These are phyloP conservation scores for Liparis tanakae DNA, from an alignment of 2,797 vertebrate genomes.

Conservation along the genomic window DNA sequence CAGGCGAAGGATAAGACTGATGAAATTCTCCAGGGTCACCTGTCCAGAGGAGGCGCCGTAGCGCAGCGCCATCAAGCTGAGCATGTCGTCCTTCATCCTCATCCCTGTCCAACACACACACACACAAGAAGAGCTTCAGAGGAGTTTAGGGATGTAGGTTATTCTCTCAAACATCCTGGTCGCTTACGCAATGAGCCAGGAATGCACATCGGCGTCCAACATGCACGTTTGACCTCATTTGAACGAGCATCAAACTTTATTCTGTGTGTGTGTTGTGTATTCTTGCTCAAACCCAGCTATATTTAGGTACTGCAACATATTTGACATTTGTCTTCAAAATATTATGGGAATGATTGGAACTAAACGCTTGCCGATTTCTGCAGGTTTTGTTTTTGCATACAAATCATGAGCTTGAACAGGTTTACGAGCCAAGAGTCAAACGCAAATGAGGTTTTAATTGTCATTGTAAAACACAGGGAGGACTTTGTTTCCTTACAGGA, in stretches of 20 bases:
- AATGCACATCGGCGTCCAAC: neutral
- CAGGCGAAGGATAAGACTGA: conserved; percentile 83
- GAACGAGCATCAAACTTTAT: neutral
- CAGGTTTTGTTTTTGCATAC: too few species aligned
- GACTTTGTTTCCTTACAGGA: too few species aligned
- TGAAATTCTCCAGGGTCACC: conserved; percentile 86
- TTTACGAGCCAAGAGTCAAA: neutral
- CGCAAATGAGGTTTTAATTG: neutral
- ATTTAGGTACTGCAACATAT: too few species aligned
- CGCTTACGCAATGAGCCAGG: neutral
- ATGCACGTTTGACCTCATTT: neutral
- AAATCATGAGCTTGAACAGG: neutral
- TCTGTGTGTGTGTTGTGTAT: neutral
- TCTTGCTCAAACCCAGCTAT: neutral
- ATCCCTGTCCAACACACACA: conserved; percentile 53
- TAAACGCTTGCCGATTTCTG: too few species aligned
- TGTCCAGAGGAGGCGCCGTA: conserved; percentile 78
- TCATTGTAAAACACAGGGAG: too few species aligned
- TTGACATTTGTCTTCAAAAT: too few species aligned
- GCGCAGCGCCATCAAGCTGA: conserved; percentile 80
- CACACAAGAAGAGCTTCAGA: neutral
- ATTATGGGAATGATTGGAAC: too few species aligned
- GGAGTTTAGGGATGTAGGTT: neutral
- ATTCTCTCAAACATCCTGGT: neutral
- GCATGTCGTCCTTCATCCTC: conserved; percentile 53